Percentiles rank a stretch among this genome's conserved stretches.
These are phyloP conservation scores for Choreutis nemorana DNA, from an alignment of 2,888 invertebrate species.

Conservation along the genomic window DNA sequence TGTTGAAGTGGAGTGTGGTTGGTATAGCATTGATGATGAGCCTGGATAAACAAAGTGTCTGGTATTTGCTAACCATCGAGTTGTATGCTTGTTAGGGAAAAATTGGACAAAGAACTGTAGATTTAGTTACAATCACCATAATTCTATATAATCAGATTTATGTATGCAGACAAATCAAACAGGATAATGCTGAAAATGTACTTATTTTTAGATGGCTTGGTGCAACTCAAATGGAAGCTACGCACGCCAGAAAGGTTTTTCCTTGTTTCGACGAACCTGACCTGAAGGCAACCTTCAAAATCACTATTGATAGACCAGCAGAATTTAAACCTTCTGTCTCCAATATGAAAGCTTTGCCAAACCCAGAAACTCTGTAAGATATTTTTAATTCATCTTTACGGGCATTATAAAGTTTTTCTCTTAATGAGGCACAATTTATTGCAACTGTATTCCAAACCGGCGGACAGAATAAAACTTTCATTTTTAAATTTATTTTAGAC, in stretches of 20 bases:
- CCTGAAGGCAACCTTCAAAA: slow-evolving; percentile 53
- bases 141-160: no score
- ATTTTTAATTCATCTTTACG: background rate
- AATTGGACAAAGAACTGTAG: no score
- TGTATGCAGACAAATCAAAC: no score
- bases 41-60: no score
- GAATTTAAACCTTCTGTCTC: slow-evolving; percentile 31
- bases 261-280: slow-evolving; percentile 77
- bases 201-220: slow-evolving; percentile 63
- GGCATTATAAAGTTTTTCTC: background rate
- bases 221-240: slow-evolving; percentile 75
- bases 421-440: background rate
- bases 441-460: background rate
- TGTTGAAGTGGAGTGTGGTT: no score
- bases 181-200: slow-evolving; percentile 1
- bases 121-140: no score
- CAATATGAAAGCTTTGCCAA: slow-evolving; percentile 36
- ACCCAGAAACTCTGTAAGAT: slow-evolving; percentile 28
- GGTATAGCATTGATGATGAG: no score
- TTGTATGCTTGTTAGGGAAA: no score
- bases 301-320: slow-evolving; percentile 44
- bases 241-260: slow-evolving; percentile 76
- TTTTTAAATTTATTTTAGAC: slow-evolving; percentile 20
- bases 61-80: no score
- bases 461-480: background rate